These are phyloP conservation scores for Aspidiotus rigidus DNA, from an alignment of 2,888 invertebrate genomes.

Conservation along the genomic window DNA sequence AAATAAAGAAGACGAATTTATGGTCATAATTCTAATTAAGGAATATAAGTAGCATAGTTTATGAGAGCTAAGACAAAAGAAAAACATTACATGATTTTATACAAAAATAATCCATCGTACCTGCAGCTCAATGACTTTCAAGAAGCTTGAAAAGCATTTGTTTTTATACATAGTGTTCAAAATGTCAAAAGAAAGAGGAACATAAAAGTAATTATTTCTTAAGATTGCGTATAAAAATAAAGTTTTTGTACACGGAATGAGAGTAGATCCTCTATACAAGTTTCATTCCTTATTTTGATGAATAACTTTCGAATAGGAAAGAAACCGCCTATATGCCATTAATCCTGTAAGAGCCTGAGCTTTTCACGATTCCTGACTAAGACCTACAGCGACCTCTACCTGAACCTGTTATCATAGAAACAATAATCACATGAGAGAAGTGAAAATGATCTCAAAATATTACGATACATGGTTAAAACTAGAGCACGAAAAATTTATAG, in stretches of 20 bases:
- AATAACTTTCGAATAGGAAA: constrained; percentile 20
- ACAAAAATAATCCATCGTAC: constrained; percentile 7
- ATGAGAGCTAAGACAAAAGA: constrained; percentile 1
- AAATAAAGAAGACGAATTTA: constrained; percentile 23
- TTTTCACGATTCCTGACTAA: constrained; percentile 33
- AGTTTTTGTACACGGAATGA: constrained; percentile 2
- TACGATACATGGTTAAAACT: not conserved
- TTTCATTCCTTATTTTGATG: constrained; percentile 23
- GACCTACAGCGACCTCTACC: constrained; percentile 32
- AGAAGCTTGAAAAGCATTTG: constrained; percentile 23
- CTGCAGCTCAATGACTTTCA: constrained; percentile 8
- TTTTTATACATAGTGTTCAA: constrained; percentile 8
- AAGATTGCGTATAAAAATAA: constrained; percentile 16
- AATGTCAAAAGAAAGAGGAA: constrained; percentile 16
- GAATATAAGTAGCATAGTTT: constrained; percentile 10
- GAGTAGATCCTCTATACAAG: not conserved
- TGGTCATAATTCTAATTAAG: constrained; percentile 21
- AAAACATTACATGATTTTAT: constrained; percentile 12
- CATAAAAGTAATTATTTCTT: constrained; percentile 17
- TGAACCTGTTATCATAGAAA: constrained; percentile 34
- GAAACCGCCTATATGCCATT: constrained; percentile 30
- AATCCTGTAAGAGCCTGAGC: constrained; percentile 31
- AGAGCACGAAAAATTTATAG: not conserved
- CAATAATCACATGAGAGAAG: constrained; percentile 23
- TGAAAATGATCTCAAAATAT: constrained; percentile 6